Percentiles rank a stretch among this genome's conserved stretches.
Conservation (phyloP, 2,113 vertebrate genomes). For the Ardeotis arabs region DNA sequence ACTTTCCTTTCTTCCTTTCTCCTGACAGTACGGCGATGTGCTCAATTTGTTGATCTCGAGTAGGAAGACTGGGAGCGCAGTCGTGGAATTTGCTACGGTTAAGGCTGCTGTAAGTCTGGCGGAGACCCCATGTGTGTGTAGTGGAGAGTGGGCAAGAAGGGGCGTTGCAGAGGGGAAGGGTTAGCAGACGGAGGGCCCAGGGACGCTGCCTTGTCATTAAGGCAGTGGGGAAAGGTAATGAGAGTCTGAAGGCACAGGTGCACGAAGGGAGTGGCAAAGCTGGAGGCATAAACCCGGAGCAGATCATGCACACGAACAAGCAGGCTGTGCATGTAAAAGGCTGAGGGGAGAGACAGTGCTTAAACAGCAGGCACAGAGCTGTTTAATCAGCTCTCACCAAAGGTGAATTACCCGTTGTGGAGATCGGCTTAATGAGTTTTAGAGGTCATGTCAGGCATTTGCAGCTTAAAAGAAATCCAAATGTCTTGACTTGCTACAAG, state of each 20-base stretch:
- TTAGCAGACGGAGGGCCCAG: background rate
- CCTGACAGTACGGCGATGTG: constrained; percentile 89
- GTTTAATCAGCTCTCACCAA: background rate
- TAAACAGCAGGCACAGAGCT: background rate
- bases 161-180: background rate
- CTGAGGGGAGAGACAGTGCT: background rate
- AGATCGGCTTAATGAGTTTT: background rate
- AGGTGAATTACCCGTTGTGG: background rate
- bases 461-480: background rate
- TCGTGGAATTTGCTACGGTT: constrained; percentile 89
- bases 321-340: background rate
- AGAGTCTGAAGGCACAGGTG: background rate
- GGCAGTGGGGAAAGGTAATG: constrained; percentile 1
- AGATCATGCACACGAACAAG: background rate
- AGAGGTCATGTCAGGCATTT: background rate
- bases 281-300: background rate
- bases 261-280: background rate
- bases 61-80: constrained; percentile 89
- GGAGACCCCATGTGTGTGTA: background rate
- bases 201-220: background rate
- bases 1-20: background rate
- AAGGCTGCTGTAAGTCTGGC: constrained; percentile 90
- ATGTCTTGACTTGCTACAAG: background rate
- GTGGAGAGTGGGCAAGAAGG: background rate
- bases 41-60: constrained; percentile 88